A percentile compares a stretch with the other conserved stretches of the same genome.
Evolutionary conservation across 2,888 invertebrate genomes (phyloP).

Genomic region (Epistrophe grossulariae): DNA sequence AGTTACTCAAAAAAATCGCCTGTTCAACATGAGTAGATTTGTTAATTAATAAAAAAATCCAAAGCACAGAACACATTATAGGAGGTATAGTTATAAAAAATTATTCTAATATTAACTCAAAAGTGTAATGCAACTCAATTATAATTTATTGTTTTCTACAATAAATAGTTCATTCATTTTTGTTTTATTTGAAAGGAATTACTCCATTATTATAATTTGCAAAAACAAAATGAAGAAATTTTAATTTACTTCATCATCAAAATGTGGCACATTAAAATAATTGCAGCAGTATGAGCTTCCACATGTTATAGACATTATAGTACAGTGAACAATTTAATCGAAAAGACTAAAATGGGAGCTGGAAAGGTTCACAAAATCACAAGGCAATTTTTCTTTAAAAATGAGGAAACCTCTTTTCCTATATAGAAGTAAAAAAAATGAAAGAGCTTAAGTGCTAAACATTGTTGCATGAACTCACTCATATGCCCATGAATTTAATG

Average conservation of each 20-base stretch:
- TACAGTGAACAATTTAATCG: constrained; percentile 45
- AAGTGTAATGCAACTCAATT: constrained; percentile 15
- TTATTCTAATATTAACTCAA: neutral
- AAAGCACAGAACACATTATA: neutral
- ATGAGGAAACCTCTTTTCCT: constrained; percentile 58
- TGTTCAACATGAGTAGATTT: constrained; percentile 31
- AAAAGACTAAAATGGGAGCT: constrained; percentile 5
- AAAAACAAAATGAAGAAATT: constrained; percentile 7
- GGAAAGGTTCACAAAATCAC: constrained; percentile 4
- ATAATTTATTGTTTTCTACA: constrained; percentile 15
- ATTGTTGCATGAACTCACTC: neutral
- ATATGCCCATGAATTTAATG: neutral
- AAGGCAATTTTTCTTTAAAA: constrained; percentile 31
- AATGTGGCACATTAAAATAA: constrained; percentile 19
- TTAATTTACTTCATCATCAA: constrained; percentile 27
- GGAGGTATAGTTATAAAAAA: neutral
- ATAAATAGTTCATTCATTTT: neutral
- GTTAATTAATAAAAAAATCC: constrained; percentile 4
- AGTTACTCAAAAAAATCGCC: constrained; percentile 8
- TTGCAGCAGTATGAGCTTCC: neutral
- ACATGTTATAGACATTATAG: neutral
- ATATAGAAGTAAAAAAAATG: constrained; percentile 42
- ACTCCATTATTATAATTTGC: neutral
- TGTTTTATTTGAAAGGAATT: constrained; percentile 19
- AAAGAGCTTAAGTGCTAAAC: neutral